These are phyloP conservation scores for Hirtodrosophila alboralis DNA, from an alignment of 2,888 invertebrate species.

Conservation along the genomic window DNA sequence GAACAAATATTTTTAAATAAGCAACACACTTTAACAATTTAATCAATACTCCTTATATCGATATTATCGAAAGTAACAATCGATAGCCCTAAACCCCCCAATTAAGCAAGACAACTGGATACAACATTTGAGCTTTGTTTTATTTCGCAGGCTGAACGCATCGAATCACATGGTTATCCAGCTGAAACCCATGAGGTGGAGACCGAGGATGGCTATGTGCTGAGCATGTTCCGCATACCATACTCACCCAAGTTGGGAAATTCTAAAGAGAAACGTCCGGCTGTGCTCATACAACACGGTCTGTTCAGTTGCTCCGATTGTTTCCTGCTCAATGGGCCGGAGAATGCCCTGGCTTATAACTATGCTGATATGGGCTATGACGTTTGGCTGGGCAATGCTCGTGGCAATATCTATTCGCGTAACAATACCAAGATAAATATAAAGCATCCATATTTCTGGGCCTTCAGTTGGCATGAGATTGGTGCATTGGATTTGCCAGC, in stretches of 20 bases:
- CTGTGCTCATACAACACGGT: conserved; percentile 77
- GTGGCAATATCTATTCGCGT: conserved; percentile 77
- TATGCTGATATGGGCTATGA: conserved; percentile 77
- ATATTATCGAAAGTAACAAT: too few species aligned
- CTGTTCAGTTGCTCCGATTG: conserved; percentile 78
- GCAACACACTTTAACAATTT: too few species aligned
- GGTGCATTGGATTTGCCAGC: conserved; percentile 76
- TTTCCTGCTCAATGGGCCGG: conserved; percentile 72
- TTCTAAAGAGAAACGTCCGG: conserved; percentile 46
- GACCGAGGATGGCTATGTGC: conserved; percentile 78
- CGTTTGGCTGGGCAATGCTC: conserved; percentile 80
- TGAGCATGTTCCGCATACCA: conserved; percentile 79
- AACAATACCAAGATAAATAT: conserved; percentile 59
- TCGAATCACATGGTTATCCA: conserved; percentile 70
- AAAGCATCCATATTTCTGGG: conserved; percentile 71
- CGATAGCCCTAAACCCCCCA: too few species aligned
- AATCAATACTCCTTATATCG: too few species aligned
- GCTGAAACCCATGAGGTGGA: conserved; percentile 86
- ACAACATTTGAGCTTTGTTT: conserved; percentile 2
- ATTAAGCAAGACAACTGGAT: too few species aligned
- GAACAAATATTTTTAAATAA: too few species aligned
- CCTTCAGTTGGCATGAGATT: conserved; percentile 79
- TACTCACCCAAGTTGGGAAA: conserved; percentile 61
- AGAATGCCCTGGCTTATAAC: conserved; percentile 66
- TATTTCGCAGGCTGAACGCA: conserved; percentile 79